These are phyloP conservation scores for Gadopsis marmoratus DNA, from an alignment of 2,797 vertebrate genomes.

Conservation along the genomic window DNA sequence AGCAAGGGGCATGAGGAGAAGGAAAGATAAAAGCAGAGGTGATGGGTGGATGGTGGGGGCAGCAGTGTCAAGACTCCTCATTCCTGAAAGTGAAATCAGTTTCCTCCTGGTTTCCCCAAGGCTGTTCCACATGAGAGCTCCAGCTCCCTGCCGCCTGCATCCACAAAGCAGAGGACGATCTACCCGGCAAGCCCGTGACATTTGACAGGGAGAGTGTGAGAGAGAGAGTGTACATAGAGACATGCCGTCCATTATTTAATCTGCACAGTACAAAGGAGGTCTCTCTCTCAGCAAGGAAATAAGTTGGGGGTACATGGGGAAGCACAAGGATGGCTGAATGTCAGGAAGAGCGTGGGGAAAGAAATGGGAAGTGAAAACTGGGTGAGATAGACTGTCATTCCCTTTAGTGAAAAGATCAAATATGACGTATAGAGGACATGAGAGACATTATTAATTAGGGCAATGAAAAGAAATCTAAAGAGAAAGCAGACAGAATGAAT, in stretches of 20 bases:
- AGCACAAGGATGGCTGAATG: conserved; percentile 41
- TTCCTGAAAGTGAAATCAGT: conserved; percentile 70
- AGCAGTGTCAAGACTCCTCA: conserved; percentile 67
- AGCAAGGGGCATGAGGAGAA: conserved; percentile 10
- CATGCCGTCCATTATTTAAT: conserved; percentile 55
- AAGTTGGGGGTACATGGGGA: conserved; percentile 22
- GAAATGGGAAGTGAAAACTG: conserved; percentile 47
- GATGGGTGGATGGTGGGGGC: conserved; percentile 56
- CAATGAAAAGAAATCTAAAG: conserved; percentile 31
- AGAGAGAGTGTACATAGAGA: conserved; percentile 15
- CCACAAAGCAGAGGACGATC: conserved; percentile 43
- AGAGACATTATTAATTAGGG: conserved; percentile 60
- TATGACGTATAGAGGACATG: conserved; percentile 67
- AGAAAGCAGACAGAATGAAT: conserved; percentile 51
- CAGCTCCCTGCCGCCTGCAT: conserved; percentile 34
- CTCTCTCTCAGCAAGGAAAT: conserved; percentile 23
- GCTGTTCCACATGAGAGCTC: conserved; percentile 71
- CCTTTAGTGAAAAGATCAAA: conserved; percentile 68
- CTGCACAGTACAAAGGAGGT: conserved; percentile 35
- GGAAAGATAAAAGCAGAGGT: conserved; percentile 55
- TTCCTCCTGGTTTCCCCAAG: conserved; percentile 62
- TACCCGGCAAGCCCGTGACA: conserved; percentile 51
- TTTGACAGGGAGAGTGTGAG: conserved; percentile 45
- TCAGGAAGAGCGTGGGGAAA: conserved; percentile 30
- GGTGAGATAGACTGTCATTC: conserved; percentile 52